Evolutionary conservation across 2,113 vertebrate species (phyloP).

Genomic region (Lophochroa leadbeateri): DNA sequence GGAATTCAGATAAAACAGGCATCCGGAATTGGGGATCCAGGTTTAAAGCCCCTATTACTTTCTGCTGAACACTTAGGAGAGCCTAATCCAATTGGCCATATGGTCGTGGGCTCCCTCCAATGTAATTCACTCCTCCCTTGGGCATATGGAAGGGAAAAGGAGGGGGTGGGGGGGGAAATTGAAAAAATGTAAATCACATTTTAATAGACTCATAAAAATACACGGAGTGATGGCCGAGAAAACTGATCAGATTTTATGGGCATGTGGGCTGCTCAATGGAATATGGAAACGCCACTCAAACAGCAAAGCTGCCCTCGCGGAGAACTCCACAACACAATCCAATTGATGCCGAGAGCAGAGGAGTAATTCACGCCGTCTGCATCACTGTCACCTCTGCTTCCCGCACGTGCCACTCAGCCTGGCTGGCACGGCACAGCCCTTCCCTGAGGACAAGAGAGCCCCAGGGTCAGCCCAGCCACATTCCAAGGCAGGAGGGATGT

Average conservation of each 20-base stretch:
- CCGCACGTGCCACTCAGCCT: not conserved
- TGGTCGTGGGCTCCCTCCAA: slow-evolving; percentile 58
- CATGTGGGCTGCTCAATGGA: not conserved
- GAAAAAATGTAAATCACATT: slow-evolving; percentile 70
- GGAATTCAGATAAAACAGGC: not conserved
- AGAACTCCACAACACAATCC: slow-evolving; percentile 2
- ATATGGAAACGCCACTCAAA: slow-evolving; percentile 63
- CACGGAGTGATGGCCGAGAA: slow-evolving; percentile 59
- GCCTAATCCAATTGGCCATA: slow-evolving; percentile 62
- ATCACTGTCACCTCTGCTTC: slow-evolving; percentile 21
- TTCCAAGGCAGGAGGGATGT: not conserved
- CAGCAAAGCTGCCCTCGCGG: not conserved
- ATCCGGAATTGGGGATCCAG: not conserved
- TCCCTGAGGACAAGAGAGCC: not conserved
- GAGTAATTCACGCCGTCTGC: not conserved
- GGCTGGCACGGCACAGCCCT: not conserved
- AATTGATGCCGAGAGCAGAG: slow-evolving; percentile 2
- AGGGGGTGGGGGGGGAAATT: not conserved
- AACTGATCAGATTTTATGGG: slow-evolving; percentile 64
- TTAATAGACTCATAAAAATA: slow-evolving; percentile 73
- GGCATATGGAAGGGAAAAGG: not conserved
- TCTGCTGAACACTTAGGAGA: slow-evolving; percentile 30
- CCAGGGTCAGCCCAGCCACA: fast-evolving
- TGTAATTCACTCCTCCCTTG: slow-evolving; percentile 34
- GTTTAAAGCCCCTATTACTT: slow-evolving; percentile 32